Evolutionary conservation across 2,113 vertebrate species (phyloP).

Genomic region (Oceanodroma tethys): DNA sequence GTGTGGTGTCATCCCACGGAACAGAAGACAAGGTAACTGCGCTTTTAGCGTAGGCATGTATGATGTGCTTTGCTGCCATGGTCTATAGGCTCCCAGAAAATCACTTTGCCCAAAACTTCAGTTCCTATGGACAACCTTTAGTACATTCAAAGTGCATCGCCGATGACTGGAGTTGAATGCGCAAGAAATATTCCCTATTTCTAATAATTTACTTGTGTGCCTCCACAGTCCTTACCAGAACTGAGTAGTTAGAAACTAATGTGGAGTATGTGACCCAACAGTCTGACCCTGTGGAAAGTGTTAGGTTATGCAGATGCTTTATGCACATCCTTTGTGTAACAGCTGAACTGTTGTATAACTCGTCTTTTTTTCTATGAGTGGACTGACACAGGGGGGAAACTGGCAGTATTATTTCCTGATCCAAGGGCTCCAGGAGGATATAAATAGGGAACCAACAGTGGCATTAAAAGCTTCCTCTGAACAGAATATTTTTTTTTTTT

Average conservation of each 20-base stretch:
- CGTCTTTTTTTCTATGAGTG: neutral
- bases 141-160: fast-evolving
- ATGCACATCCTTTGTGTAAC: neutral
- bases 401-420: neutral
- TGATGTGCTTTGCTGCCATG: neutral
- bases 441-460: neutral
- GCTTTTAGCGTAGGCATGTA: fast-evolving
- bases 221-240: neutral
- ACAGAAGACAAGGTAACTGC: neutral
- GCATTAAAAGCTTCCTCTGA: neutral
- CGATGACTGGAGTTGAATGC: neutral
- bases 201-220: neutral
- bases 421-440: neutral
- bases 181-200: neutral
- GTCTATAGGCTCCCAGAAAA: neutral
- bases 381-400: neutral
- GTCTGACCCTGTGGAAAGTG: neutral
- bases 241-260: neutral
- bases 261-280: neutral
- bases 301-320: neutral
- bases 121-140: neutral
- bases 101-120: neutral
- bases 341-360: neutral
- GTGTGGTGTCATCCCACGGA: neutral
- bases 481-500: neutral